These are phyloP conservation scores for Brachionus koreanus DNA, from an alignment of 1,140 invertebrate species.

Conservation along the genomic window DNA sequence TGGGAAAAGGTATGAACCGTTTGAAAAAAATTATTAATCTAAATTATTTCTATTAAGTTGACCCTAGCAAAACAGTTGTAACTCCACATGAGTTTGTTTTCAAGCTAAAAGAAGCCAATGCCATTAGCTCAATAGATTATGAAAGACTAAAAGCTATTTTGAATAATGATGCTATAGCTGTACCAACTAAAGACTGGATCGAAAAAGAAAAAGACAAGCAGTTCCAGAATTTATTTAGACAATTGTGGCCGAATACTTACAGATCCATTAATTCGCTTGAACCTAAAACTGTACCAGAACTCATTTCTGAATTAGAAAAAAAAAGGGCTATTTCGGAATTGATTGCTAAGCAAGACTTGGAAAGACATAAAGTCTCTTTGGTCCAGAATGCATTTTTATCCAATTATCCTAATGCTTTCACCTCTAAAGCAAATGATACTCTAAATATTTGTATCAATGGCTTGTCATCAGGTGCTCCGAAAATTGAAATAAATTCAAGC, in stretches of 20 bases:
- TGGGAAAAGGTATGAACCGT: not conserved
- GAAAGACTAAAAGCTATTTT: conserved; percentile 13
- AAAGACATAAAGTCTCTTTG: conserved; percentile 11
- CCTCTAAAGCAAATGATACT: conserved; percentile 3
- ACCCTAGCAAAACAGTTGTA: not conserved
- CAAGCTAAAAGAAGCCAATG: conserved; percentile 21
- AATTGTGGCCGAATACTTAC: conserved; percentile 22
- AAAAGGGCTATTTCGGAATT: not conserved
- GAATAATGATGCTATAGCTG: not conserved
- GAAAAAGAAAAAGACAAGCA: conserved; percentile 30
- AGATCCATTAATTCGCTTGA: not conserved
- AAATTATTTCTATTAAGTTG: not conserved
- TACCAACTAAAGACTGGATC: conserved; percentile 23
- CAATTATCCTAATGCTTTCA: not conserved
- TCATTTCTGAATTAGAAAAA: conserved; percentile 31
- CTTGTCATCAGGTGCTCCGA: not conserved
- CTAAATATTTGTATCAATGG: conserved; percentile 14
- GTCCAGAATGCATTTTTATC: not conserved
- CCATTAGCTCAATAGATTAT: not conserved
- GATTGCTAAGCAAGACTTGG: conserved; percentile 12
- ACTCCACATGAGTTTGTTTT: conserved; percentile 20
- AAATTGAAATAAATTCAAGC: conserved; percentile 24
- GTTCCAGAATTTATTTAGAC: conserved; percentile 8
- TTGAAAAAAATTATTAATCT: not conserved
- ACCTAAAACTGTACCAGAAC: not conserved